Evolutionary conservation across 2,797 vertebrate species (phyloP), one percentile per base, ranked within the genome.

Genomic region (Sphenopsis melanotis): DNA sequence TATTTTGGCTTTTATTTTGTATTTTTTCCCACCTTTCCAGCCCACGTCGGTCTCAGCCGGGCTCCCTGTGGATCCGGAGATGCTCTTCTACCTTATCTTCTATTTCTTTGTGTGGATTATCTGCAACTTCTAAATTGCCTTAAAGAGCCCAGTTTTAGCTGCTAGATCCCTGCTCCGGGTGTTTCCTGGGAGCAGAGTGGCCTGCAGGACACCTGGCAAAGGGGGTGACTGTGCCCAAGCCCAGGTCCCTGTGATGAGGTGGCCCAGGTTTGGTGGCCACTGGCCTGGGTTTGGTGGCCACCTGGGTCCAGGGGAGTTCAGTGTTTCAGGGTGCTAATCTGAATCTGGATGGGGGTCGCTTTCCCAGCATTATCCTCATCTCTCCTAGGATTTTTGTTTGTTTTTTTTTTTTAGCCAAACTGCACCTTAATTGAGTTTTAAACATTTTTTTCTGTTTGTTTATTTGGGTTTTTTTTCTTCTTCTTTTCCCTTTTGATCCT

Each of bases 91-190:
- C 66, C 22, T 94, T 83, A 19, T 36, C 52, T 90, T 89, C 14
- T 15, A 8, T 86, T 94, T 68, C 94, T 92, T 92, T 91, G 59
- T 92, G 96, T 96, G 97, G 97, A 96, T 96, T 96, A 92, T 96
- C 96, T 97, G 96, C 97, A 97, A 95, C 97, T 97, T 98, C 97
- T 96, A 90, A 97, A 98, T 98, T 97, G 98, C 98, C 98, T 98
- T 98, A 98, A 98, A 96, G 96, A 98, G 97, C 97, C 97, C 97
- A 94, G 86, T 94, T 97, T 95, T 95, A 97, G 97, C 97, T 97
- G 97, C 97, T 97, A 96, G 94, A 95, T 94, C 90, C 66, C 52
- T 61, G 97, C 96, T 96, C 96, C 94, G 37, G 72, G 65, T 66
- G 78, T 79, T 94, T 90, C 72, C 57, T 41, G 91, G 95, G 94